Base-by-base conservation (phyloP, 2,797 vertebrate genomes). In the Bufotes viridis region DNA sequence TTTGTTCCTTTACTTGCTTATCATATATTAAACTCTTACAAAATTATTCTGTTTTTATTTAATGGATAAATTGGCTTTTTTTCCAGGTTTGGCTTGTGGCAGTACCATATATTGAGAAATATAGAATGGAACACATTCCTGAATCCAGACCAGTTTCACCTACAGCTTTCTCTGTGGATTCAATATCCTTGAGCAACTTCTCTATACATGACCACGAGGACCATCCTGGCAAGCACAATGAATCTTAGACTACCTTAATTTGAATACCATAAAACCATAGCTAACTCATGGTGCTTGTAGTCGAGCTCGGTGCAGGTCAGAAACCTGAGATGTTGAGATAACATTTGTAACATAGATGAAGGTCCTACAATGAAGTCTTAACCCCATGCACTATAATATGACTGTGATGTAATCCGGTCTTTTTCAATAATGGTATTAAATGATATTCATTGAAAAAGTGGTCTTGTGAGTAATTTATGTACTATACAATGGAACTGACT, bases 21-120 rank as follows among this genome's bases (percentile, higher is more conserved):
- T 60, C 17, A 60, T 17, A 15, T 18, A 60, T 20, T 20, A 17
- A 60, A 20, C 15, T 60, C 58, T 60, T 63, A 2, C 61, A 22
- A 63, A 10, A 63, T 60, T 18, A 17, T 18, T n/a, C 9, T 60
- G 18, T 65, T n/a, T 65, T 24, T 24, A 3, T 65, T 65, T 69
- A 26, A 69, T 69, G 12, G 69, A 34, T 29, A 42, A 29, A 34
- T 20, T 42, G 3, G 4, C 65, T 81, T 81, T 1, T 61, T 84
- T 60, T 20, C 92, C 92, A 99, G 98, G 97, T 99, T 85, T 99
- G 98, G 98, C 90, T 95, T 22, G 97, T 99, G 60, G 98, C 97
- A 86, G 88, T 93, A 51, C 98, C 98, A 3, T 99, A 99, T 91
- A 99, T 99, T 58, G 97, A 99, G 80, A 99, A 98, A 92, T 99